phyloP scores from a whole-genome alignment of 2,888 invertebrate genomes.

The Polyploca ridens region DNA sequence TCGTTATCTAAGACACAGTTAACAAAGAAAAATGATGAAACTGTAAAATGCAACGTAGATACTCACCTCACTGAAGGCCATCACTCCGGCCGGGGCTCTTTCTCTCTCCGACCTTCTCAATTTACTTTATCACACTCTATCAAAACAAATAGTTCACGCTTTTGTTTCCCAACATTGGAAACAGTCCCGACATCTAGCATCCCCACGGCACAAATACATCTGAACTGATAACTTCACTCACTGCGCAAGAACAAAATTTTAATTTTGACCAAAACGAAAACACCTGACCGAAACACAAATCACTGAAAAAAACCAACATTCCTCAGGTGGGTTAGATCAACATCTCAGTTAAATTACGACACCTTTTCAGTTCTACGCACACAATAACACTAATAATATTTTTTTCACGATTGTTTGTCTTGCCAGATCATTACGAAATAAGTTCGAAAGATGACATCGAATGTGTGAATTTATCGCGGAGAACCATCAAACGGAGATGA shows the following conservation, averaged over 20 bases:
- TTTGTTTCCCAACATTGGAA: conserved; percentile 83
- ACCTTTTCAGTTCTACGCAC: conserved; percentile 54
- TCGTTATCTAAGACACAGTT: conserved; percentile 16
- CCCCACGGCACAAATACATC: conserved; percentile 82
- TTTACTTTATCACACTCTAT: conserved; percentile 75
- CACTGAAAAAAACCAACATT: conserved; percentile 86
- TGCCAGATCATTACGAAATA: conserved; percentile 64
- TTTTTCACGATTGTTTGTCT: conserved; percentile 55
- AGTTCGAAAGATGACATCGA: conserved; percentile 71
- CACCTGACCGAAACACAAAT: conserved; percentile 86
- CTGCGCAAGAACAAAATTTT: conserved; percentile 83
- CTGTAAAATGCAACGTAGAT: conserved; percentile 39
- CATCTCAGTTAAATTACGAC: conserved; percentile 54
- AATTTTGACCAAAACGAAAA: conserved; percentile 81
- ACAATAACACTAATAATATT: conserved; percentile 57
- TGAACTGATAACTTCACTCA: conserved; percentile 81
- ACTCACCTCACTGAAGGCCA: conserved; percentile 92
- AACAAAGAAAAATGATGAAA: conserved; percentile 29
- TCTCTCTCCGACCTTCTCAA: conserved; percentile 81
- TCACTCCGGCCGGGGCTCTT: conserved; percentile 85
- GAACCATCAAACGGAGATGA: conserved; percentile 81
- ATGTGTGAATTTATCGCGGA: conserved; percentile 72
- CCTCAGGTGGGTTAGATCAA: conserved; percentile 86
- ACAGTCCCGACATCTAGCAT: conserved; percentile 82
- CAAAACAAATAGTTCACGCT: conserved; percentile 84